phyloP scores from a whole-genome alignment of 1,140 invertebrate species.

The Lasioglossum albipes region DNA sequence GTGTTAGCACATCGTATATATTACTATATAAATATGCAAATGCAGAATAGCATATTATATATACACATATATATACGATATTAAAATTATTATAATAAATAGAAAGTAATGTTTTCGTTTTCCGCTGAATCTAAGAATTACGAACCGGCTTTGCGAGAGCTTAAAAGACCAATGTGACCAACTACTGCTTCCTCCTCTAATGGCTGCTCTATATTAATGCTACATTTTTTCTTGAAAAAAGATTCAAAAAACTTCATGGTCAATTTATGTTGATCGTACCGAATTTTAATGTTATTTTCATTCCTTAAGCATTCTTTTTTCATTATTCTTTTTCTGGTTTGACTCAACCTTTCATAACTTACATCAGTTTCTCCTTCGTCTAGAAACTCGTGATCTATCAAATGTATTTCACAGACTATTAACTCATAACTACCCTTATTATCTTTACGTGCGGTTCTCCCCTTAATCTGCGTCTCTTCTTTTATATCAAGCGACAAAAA shows the following conservation, averaged over 20 bases:
- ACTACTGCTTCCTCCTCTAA: too few relatives aligned
- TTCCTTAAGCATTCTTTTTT: background rate
- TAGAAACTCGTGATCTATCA: background rate
- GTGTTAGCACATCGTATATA: too few relatives aligned
- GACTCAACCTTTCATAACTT: slow-evolving; percentile 3
- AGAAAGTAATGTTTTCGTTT: too few relatives aligned
- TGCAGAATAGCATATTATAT: too few relatives aligned
- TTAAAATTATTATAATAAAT: too few relatives aligned
- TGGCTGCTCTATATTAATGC: too few relatives aligned
- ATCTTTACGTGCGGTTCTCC: slow-evolving; percentile 17
- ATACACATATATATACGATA: too few relatives aligned
- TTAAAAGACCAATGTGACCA: too few relatives aligned
- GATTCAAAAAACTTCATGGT: background rate
- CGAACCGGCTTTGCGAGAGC: too few relatives aligned
- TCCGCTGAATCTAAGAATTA: too few relatives aligned
- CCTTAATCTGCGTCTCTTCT: slow-evolving; percentile 20
- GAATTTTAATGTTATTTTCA: background rate
- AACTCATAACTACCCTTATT: slow-evolving; percentile 24
- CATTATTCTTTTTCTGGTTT: background rate
- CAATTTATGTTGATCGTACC: too few relatives aligned
- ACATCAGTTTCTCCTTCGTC: slow-evolving; percentile 2
- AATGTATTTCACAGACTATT: slow-evolving; percentile 18
- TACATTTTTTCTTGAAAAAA: background rate
- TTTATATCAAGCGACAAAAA: slow-evolving; percentile 23
- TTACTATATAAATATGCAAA: too few relatives aligned